phyloP scores from a whole-genome alignment of 2,888 invertebrate species.

The Leptopterna dolabrata region DNA sequence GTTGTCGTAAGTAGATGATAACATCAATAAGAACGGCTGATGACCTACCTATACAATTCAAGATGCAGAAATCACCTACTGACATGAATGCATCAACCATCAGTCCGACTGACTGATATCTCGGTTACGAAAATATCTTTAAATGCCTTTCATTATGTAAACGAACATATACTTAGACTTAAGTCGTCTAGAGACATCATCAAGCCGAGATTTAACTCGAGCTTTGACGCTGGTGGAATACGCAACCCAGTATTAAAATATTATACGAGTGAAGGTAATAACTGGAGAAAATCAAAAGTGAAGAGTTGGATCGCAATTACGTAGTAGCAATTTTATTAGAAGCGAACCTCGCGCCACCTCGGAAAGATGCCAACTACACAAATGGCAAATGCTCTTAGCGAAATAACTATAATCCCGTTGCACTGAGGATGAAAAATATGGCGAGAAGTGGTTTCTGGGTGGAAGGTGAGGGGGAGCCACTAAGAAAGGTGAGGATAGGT shows the following conservation, averaged over 20 bases:
- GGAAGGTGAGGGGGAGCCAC: background rate
- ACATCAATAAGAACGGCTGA: too few relatives aligned
- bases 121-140: too few relatives aligned
- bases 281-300: background rate
- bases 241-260: background rate
- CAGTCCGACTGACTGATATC: too few relatives aligned
- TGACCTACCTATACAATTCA: too few relatives aligned
- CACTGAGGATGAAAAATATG: background rate
- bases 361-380: background rate
- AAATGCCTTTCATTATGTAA: too few relatives aligned
- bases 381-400: background rate
- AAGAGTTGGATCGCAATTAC: background rate
- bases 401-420: background rate
- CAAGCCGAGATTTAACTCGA: background rate
- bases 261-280: background rate
- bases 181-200: background rate
- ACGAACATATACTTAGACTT: background rate
- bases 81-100: too few relatives aligned
- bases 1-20: too few relatives aligned
- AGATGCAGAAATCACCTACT: too few relatives aligned
- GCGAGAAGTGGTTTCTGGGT: background rate
- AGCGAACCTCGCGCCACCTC: background rate
- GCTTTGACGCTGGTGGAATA: background rate
- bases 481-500: background rate
- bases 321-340: background rate